A percentile compares a stretch with the other conserved stretches of the same genome.
phyloP scores from a whole-genome alignment of 2,888 invertebrate species.

The Athalia rosae region DNA sequence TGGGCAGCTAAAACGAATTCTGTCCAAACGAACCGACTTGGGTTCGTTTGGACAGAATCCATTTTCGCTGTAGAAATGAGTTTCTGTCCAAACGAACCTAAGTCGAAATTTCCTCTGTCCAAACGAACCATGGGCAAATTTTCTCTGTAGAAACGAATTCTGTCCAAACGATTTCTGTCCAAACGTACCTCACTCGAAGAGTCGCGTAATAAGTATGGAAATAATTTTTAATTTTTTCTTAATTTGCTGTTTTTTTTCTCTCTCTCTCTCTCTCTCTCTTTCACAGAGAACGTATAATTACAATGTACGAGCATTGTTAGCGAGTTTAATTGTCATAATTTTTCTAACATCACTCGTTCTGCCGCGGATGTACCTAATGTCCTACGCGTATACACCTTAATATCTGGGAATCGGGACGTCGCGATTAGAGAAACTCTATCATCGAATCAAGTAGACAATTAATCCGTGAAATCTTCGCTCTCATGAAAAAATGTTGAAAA shows the following conservation, averaged over 20 bases:
- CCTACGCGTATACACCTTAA: constrained; percentile 5
- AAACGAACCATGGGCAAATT: too few relatives aligned
- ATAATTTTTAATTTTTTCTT: neutral
- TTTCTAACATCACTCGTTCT: neutral
- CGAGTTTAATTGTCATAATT: constrained; percentile 24
- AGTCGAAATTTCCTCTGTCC: too few relatives aligned
- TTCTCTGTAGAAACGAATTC: too few relatives aligned
- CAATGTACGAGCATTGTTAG: neutral
- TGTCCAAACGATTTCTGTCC: too few relatives aligned
- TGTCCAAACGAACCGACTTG: too few relatives aligned
- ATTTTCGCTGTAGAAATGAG: too few relatives aligned
- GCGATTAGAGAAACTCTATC: neutral
- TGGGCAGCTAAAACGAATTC: too few relatives aligned
- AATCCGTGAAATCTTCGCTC: constrained; percentile 14
- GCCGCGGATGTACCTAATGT: neutral
- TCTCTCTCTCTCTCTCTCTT: neutral
- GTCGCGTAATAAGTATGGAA: neutral
- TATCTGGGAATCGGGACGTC: constrained; percentile 41
- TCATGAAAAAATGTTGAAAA: constrained; percentile 16
- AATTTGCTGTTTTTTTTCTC: neutral
- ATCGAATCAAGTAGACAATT: constrained; percentile 14
- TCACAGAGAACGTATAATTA: constrained; percentile 3
- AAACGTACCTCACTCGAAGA: too few relatives aligned
- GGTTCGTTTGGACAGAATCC: too few relatives aligned
- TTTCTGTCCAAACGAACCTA: too few relatives aligned